Percentiles rank a stretch among this genome's conserved stretches.
phyloP scores from a whole-genome alignment of 1,140 invertebrate genomes.

The honey bee (Apis mellifera) region DNA sequence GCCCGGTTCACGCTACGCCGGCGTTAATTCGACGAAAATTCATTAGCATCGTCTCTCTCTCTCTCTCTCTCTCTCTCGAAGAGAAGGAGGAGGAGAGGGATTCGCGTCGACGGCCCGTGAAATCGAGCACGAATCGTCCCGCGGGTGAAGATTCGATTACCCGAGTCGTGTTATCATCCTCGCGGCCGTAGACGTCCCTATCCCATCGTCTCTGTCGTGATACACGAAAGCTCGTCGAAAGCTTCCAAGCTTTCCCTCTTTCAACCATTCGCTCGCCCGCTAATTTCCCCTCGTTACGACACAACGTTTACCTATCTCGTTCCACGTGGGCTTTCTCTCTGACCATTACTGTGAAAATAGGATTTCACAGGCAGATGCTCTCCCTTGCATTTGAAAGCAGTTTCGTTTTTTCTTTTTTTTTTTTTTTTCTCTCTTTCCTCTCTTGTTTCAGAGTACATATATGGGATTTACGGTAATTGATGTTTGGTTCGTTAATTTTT shows the following conservation, averaged over 20 bases:
- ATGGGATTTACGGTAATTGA: neutral
- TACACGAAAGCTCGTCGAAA: neutral
- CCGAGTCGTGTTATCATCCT: slow-evolving; percentile 43
- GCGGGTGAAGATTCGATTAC: slow-evolving; percentile 66
- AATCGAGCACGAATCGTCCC: slow-evolving; percentile 65
- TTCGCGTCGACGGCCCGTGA: slow-evolving; percentile 47
- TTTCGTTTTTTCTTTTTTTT: neutral
- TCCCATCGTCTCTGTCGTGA: neutral
- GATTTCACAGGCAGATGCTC: neutral
- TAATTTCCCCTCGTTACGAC: slow-evolving; percentile 8
- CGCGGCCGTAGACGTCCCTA: neutral
- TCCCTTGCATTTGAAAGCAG: too few species aligned
- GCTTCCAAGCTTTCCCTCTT: neutral
- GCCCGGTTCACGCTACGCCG: slow-evolving; percentile 42
- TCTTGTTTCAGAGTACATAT: neutral
- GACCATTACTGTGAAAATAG: neutral
- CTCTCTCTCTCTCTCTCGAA: too few species aligned
- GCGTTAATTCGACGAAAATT: slow-evolving; percentile 67
- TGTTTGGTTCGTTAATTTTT: neutral
- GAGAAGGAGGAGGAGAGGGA: neutral
- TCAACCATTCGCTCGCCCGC: neutral
- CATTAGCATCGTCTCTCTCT: slow-evolving; percentile 54
- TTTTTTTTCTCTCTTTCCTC: too few species aligned
- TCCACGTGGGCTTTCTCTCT: neutral
- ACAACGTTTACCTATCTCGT: neutral